Base-by-base conservation (phyloP, 2,797 vertebrate genomes). In the Avahi laniger region DNA sequence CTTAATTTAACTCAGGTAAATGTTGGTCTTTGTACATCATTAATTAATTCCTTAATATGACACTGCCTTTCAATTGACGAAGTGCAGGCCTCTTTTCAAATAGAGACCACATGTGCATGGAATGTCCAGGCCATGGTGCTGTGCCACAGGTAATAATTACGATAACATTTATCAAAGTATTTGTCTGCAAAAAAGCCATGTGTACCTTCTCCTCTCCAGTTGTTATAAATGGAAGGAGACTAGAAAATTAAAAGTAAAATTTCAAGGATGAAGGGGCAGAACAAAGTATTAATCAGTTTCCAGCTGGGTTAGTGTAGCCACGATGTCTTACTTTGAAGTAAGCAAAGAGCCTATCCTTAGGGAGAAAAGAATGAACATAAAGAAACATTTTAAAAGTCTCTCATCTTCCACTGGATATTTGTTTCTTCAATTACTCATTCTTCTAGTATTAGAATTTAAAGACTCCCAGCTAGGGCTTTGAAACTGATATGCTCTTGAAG, bases 281-380 rank as follows among this genome's bases (percentile, higher is more conserved):
- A 92, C 75, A 96, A 94, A 94, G 93, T 96, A 96, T 85, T 97
- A 93, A 97, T 95, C 96, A 93, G 61, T 84, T 96, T 95, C 96
- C 83, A 95, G 79, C 94, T 91, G 93, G 65, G 43, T 93, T 89
- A 59, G 46, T 87, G 38, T 78, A 94, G 91, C 92, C 79, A 95
- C 33, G 61, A 88, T 89, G 20, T 91, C 59, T 96, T 43, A 67
- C 97, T 97, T 97, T 97, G 96, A 97, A 95, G 94, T 87, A n/a
- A 94, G 54, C 57, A 90, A 89, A 96, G 54, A 95, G 17, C 61
- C 38, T 46, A 14, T 96, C 82, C 75, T 93, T 78, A 63, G 85
- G 89, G 92, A 93, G 69, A 57, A 79, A 48, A 84, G 20, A 94
- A 73, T 20, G 43, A 91, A 93, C 88, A 97, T 73, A 94, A 96